These are phyloP conservation scores for cattle (Bos taurus) DNA, from an alignment of 2,113 vertebrate species.

Conservation along the genomic window ARS-UCD2.0 NC_037344.1:49879501-49880000, in stretches of 20 bases:
- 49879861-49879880: not conserved
- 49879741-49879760: not conserved
- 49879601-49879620: not conserved
- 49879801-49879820: not conserved
- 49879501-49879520: not conserved
- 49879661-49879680: not conserved
- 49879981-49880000: not conserved
- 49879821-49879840: not conserved
- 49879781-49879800: not conserved
- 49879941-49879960: rapidly evolving
- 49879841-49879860: not conserved
- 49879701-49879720: not conserved
- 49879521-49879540: rapidly evolving
- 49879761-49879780: not conserved
- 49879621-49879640: not conserved
- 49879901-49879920: too few relatives aligned
- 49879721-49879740: not conserved
- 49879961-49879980: not conserved
- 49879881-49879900: not conserved
- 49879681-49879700: not conserved
- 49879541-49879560: rapidly evolving
- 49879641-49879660: not conserved
- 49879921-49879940: not conserved
- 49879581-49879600: not conserved
- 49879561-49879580: not conserved